These are phyloP conservation scores for Carabus problematicus DNA, from an alignment of 2,888 invertebrate genomes.

Conservation along the genomic window DNA sequence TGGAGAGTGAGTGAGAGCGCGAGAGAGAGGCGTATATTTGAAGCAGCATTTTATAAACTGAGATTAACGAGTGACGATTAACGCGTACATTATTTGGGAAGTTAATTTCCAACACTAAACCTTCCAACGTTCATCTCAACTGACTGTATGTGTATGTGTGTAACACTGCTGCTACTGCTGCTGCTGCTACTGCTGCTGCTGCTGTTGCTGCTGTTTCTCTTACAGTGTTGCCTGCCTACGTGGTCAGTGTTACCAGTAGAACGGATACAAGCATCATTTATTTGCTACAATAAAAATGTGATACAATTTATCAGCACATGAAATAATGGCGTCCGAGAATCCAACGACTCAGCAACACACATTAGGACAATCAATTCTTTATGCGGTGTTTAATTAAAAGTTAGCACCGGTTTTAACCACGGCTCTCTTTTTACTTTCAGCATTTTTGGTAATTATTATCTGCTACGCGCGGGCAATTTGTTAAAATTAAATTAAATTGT, in stretches of 20 bases:
- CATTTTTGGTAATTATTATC: too few relatives aligned
- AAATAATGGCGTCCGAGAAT: conserved; percentile 21
- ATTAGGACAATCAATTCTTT: conserved; percentile 16
- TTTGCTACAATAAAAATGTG: conserved; percentile 34
- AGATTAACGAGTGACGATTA: conserved; percentile 36
- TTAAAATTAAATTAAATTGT: too few relatives aligned
- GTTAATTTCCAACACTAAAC: conserved; percentile 33
- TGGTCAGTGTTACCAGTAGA: conserved; percentile 14
- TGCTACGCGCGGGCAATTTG: too few relatives aligned
- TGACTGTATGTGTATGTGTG: background rate
- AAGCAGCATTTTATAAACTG: conserved; percentile 27
- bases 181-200: too few relatives aligned
- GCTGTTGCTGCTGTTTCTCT: background rate
- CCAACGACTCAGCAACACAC: conserved; percentile 12
- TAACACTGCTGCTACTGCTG: too few relatives aligned
- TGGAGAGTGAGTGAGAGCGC: too few relatives aligned
- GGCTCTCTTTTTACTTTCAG: background rate
- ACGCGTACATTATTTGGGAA: conserved; percentile 35
- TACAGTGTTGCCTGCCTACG: background rate
- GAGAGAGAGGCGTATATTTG: conserved; percentile 13
- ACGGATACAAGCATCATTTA: conserved; percentile 27
- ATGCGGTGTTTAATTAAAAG: background rate
- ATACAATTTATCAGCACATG: conserved; percentile 22
- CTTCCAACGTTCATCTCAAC: conserved; percentile 5
- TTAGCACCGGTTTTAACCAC: background rate